phyloP scores from a whole-genome alignment of 2,797 vertebrate genomes.

The Poecilia velifera region DNA sequence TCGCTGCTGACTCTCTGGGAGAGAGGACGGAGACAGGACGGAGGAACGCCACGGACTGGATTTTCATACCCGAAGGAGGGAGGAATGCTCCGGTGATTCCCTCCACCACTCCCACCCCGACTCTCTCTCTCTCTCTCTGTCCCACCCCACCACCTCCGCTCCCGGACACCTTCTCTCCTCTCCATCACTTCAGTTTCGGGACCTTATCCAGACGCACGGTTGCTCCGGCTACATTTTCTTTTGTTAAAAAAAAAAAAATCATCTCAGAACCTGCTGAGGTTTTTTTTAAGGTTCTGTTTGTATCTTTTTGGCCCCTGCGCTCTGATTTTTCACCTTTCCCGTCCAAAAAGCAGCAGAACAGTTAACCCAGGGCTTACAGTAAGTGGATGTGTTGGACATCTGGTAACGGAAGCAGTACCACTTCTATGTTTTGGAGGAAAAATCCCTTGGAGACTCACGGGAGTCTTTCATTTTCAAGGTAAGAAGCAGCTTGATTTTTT shows the following conservation, averaged over 20 bases:
- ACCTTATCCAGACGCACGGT: conserved; percentile 39
- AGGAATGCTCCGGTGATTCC: conserved; percentile 66
- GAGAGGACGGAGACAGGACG: conserved; percentile 61
- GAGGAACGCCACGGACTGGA: conserved; percentile 45
- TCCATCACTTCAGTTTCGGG: conserved; percentile 42
- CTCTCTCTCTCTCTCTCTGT: neutral
- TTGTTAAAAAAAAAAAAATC: neutral
- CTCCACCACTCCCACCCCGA: conserved; percentile 24
- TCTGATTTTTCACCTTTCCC: conserved; percentile 16
- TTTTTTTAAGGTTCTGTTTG: neutral
- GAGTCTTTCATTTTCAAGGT: conserved; percentile 54
- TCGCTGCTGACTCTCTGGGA: conserved; percentile 62
- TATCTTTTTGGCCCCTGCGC: conserved; percentile 12
- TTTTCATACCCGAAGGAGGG: conserved; percentile 45
- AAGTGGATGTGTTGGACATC: conserved; percentile 68
- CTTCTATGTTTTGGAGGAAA: conserved; percentile 40
- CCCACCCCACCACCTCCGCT: conserved; percentile 9
- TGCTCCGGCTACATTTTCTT: neutral
- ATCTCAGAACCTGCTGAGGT: neutral
- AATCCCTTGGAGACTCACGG: conserved; percentile 44
- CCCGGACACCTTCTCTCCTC: conserved; percentile 15
- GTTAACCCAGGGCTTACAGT: conserved; percentile 35
- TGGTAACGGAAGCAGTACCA: conserved; percentile 39
- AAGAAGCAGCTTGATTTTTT: conserved; percentile 33
- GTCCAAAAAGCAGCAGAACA: conserved; percentile 19